Percentiles rank a stretch among this genome's conserved stretches.
Conservation (phyloP, 2,797 vertebrate species). For the Alcedo quadribrachys region DNA sequence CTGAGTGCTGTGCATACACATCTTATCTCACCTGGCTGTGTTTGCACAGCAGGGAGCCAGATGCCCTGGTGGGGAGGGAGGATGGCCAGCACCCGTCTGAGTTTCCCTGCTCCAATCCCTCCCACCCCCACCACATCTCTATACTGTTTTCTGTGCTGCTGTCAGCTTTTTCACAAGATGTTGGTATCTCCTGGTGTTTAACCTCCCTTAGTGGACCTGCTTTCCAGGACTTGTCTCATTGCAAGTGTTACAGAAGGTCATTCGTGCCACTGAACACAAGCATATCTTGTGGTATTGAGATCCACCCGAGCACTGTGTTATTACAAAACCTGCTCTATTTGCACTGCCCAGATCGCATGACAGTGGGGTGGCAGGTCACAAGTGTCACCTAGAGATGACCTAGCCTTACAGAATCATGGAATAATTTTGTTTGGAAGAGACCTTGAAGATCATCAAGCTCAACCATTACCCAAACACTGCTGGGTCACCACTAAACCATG, state of each 20-base stretch:
- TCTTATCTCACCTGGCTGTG: neutral
- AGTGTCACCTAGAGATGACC: neutral
- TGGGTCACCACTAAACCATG: neutral
- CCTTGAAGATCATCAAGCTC: neutral
- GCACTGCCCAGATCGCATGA: neutral
- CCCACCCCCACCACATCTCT: accelerated
- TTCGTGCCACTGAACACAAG: accelerated
- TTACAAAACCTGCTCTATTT: neutral
- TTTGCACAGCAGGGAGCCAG: neutral
- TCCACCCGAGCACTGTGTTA: neutral
- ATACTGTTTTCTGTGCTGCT: neutral
- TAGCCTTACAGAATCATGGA: neutral
- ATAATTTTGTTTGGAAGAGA: neutral
- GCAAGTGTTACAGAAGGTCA: neutral
- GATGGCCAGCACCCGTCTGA: accelerated
- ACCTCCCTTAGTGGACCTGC: neutral
- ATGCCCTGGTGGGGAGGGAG: neutral
- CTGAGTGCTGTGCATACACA: neutral
- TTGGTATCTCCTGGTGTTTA: neutral
- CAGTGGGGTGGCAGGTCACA: neutral
- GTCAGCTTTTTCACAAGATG: neutral
- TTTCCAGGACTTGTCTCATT: accelerated
- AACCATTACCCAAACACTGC: neutral
- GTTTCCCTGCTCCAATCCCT: neutral
- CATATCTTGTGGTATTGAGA: accelerated